Conservation (phyloP, 2,113 vertebrate genomes). For the Jaculus jaculus region DNA sequence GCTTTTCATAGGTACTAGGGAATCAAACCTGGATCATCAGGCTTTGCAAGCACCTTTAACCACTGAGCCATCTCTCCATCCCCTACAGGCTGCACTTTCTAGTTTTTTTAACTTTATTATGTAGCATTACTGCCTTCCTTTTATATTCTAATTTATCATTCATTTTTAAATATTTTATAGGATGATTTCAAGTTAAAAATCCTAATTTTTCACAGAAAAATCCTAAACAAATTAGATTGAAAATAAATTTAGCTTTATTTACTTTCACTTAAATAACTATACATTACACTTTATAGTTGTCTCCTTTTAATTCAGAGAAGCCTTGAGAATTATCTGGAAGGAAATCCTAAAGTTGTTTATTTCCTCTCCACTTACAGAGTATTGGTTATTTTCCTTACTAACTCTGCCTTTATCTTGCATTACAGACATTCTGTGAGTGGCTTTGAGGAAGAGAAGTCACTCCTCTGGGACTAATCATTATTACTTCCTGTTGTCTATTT, state of each 20-base stretch:
- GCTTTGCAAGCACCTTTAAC: too few relatives aligned
- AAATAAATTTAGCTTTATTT: slow-evolving; percentile 25
- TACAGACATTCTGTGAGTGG: not conserved
- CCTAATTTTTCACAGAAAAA: too few relatives aligned
- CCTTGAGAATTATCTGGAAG: not conserved
- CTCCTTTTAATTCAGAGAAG: slow-evolving; percentile 46
- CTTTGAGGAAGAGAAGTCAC: not conserved
- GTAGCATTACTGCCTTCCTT: not conserved
- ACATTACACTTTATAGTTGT: slow-evolving; percentile 6
- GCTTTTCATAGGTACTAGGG: too few relatives aligned
- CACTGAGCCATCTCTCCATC: too few relatives aligned
- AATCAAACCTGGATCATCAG: too few relatives aligned
- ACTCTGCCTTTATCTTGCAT: not conserved
- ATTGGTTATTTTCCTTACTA: not conserved
- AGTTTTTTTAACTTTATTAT: not conserved
- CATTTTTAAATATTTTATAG: slow-evolving; percentile 33
- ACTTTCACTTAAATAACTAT: slow-evolving; percentile 34
- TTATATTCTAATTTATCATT: slow-evolving; percentile 18
- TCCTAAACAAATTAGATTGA: slow-evolving; percentile 21
- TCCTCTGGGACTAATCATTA: not conserved
- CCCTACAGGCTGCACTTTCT: not conserved
- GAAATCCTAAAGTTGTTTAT: not conserved
- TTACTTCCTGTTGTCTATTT: not conserved
- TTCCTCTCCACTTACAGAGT: not conserved
- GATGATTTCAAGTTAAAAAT: slow-evolving; percentile 30